Evolutionary conservation across 2,888 invertebrate genomes (phyloP), one percentile per base, ranked within the genome.

Genomic region (Nymphalis polychloros): DNA sequence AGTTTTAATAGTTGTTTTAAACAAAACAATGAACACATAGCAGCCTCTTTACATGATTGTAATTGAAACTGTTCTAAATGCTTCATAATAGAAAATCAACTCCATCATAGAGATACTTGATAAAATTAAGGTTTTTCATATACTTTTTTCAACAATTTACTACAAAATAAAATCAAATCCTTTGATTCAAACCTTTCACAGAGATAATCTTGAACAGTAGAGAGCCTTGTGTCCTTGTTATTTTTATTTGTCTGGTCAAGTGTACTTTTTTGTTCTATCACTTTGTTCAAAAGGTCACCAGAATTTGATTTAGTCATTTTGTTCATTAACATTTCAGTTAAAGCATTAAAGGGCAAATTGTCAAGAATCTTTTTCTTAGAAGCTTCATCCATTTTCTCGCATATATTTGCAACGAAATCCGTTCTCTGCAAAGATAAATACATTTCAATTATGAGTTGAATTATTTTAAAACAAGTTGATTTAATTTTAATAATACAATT

Each of bases 101-200:
- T 46, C 35, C 52, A 53, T 59, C 3, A 23, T 62, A 55, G 19
- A 57, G 35, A 13, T 19, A 47, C 13, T 64, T 63, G 59, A 47
- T 19, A 41, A 68, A 78, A 80, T 16, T 70, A 57, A 50, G 78
- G 72, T 68, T 82, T 86, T 41, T 85, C 79, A 70, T 85, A 77
- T 23, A 84, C 72, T 65, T 79, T 82, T 60, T 81, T 81, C 61
- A 90, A 76, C 60, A 90, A 67, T 13, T 86, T 74, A 77, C 83
- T 85, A 79, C 90, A 88, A 62, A 89, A 82, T 67, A 84, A 72
- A 63, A 86, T 78, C 62, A 90, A 81, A 65, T 87, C 83, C 74
- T 78, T 85, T 46, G 77, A 70, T 46, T 79, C 79, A 75, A 85
- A 89, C 66, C 77, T 86, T 20, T 84, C 74, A 70, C 74, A 77